Evolutionary conservation across 2,113 vertebrate species (phyloP).

Genomic region (Rafetus swinhoei): DNA sequence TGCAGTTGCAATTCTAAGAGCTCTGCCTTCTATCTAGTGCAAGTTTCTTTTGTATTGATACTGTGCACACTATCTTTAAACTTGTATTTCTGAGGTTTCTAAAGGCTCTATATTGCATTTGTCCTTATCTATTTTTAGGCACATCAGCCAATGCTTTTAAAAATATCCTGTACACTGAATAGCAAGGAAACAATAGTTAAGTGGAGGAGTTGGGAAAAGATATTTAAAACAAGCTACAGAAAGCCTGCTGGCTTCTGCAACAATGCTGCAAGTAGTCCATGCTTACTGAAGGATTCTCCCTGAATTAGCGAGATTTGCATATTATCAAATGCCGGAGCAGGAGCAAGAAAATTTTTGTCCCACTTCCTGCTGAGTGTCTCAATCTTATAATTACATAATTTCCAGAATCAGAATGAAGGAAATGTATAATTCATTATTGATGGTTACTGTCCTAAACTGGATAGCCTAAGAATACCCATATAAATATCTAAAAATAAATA

Average conservation of each 20-base stretch:
- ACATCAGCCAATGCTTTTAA: not conserved
- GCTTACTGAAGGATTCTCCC: not conserved
- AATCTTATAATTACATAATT: not conserved
- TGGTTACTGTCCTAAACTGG: not conserved
- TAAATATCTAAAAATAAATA: not conserved
- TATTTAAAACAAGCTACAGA: not conserved
- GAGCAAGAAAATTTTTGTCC: not conserved
- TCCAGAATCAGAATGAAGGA: not conserved
- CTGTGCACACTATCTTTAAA: not conserved
- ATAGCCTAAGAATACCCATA: not conserved
- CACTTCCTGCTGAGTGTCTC: not conserved
- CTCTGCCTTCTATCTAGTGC: not conserved
- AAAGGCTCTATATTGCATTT: not conserved
- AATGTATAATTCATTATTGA: not conserved
- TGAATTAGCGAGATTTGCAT: not conserved
- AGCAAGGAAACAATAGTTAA: not conserved
- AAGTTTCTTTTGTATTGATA: not conserved
- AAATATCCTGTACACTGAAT: not conserved
- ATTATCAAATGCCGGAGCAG: not conserved
- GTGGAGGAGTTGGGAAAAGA: not conserved
- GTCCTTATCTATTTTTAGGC: not conserved
- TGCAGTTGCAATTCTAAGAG: not conserved
- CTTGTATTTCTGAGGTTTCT: not conserved
- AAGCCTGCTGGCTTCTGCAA: not conserved
- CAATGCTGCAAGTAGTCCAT: not conserved